phyloP scores from a whole-genome alignment of 2,113 vertebrate genomes.

The Ceyx cyanopectus region DNA sequence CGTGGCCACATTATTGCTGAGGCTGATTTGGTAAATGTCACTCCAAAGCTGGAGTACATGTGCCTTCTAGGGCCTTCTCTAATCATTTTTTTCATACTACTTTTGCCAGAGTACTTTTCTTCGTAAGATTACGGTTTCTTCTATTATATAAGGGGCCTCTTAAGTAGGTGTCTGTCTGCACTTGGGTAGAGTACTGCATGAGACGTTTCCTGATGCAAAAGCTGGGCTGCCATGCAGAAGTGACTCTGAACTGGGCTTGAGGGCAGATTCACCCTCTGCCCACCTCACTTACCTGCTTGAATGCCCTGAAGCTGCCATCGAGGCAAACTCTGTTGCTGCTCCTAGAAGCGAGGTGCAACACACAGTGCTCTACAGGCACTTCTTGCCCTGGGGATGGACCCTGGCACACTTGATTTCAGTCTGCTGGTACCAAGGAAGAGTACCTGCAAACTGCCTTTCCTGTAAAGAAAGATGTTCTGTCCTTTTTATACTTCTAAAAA shows the following conservation, averaged over 20 bases:
- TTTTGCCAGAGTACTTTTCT: not conserved
- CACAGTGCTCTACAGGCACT: fast-evolving
- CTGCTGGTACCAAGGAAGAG: too few species aligned
- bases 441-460: not conserved
- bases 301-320: not conserved
- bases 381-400: not conserved
- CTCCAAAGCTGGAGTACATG: not conserved
- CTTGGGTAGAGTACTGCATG: not conserved
- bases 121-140: not conserved
- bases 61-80: not conserved
- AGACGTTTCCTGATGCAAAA: not conserved
- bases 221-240: not conserved
- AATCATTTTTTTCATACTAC: not conserved
- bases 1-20: not conserved
- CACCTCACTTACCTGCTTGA: not conserved
- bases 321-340: not conserved
- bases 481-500: not conserved
- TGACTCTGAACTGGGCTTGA: not conserved
- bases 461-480: not conserved
- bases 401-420: not conserved
- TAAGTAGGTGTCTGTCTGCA: not conserved
- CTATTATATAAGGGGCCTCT: not conserved
- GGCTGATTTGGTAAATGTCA: not conserved
- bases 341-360: fast-evolving
- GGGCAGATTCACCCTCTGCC: not conserved